Evolutionary conservation across 2,797 vertebrate genomes (phyloP), one percentile per base, ranked within the genome.

Genomic region (Alcedo atthis): DNA sequence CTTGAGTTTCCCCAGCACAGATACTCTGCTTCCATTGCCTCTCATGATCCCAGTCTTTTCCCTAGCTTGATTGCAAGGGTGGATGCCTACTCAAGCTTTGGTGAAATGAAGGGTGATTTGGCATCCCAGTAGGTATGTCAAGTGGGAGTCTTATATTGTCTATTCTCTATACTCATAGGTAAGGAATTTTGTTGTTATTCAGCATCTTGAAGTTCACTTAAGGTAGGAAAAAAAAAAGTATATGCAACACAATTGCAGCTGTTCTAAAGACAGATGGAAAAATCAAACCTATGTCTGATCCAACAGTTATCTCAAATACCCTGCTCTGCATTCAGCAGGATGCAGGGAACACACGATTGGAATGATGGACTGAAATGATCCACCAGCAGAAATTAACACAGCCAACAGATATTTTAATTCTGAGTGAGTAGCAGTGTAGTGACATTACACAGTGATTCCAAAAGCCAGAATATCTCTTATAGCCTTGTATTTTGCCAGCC

Each of bases 301-400:
- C 16, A 19, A 1, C 10, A 28, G 26, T 46, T 81, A 5, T 32
- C 4, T 5, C 45, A 9, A 21, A 46, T 43, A 81, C 46, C n/a
- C 67, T 33, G 49, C 74, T 35, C 35, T 93, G 59, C 26, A 5
- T 68, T 81, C 43, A 86, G 51, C 51, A 43, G 45, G 68, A 62
- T 12, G 3, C 15, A n/a, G 54, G 53, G n/a, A 67, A 49, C 4
- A 15, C 33, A 32, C 53, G 49, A 26, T n/a, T 71, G 86, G 46
- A 76, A n/a, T 58, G 69, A 76, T 46, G 25, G 75, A 62, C 77
- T 32, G 30, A 68, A 81, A 42, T 42, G 42, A 78, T 85, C 58
- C 81, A 78, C 25, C 54, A 84, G 81, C 77, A 68, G 40, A 81
- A 96, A 91, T 91, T 69, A 89, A 46, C 43, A n/a, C 81, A 82